Evolutionary conservation across 2,888 invertebrate species (phyloP), one percentile per base, ranked within the genome.

Genomic region (Spialia ferax): DNA sequence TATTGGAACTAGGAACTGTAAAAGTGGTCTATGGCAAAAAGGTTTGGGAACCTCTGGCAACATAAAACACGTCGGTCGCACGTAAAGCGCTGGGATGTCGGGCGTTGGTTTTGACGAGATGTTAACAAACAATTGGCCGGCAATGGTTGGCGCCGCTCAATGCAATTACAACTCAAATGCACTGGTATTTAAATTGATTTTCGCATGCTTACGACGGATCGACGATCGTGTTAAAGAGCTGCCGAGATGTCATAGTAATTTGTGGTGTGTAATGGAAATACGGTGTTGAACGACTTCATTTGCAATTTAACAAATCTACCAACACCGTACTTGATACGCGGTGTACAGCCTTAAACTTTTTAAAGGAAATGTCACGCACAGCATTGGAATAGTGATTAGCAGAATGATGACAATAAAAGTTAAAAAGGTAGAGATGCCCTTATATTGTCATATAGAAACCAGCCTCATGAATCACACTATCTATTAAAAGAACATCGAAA

Each of bases 51-150:
- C n/a, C n/a, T n/a, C n/a, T n/a, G n/a, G n/a, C n/a, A n/a, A n/a
- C n/a, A n/a, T n/a, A n/a, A 18, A 15, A 75, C 18, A 32, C 10
- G 56, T 38, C 42, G n/a, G 59, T 59, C 45, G 18, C 26, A 20
- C 45, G 60, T 48, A 29, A 50, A 22, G 60, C 50, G 22, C 35
- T 35, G 50, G 50, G 29, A 52, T 52, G 50, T 52, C 50, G 35
- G 61, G 32, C 29, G 32, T 32, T 81, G 79, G 82, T 81, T 86
- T 85, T 86, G 84, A 86, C 82, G 81, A 79, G 80, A 80, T 78
- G 79, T 82, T 79, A 75, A 78, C 82, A 86, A 84, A 83, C 82
- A 83, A 82, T 82, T 78, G 78, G 76, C 76, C 78, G 29, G 50
- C 57, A 38, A 52, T 65, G 70, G 54, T 69, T 62, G 69, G 60